phyloP scores from a whole-genome alignment of 2,113 vertebrate genomes.

The Anas platyrhynchos region DNA sequence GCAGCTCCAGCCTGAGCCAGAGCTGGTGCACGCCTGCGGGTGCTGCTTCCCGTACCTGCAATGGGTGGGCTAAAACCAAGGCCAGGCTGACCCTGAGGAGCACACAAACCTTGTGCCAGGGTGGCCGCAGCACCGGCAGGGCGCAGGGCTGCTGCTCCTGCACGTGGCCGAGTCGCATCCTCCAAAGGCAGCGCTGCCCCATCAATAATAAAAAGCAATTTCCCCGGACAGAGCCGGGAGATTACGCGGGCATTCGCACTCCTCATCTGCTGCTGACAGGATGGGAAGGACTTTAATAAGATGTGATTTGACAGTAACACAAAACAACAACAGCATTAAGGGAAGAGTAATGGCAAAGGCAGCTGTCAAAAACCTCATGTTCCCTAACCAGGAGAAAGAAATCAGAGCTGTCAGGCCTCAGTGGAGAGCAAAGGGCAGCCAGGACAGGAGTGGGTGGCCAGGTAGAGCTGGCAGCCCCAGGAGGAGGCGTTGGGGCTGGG shows the following conservation, averaged over 20 bases:
- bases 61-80: neutral
- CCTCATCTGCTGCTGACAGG: slow-evolving; percentile 22
- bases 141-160: neutral
- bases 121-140: neutral
- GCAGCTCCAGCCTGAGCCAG: neutral
- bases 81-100: neutral
- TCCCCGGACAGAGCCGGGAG: slow-evolving; percentile 3
- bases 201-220: slow-evolving; percentile 65
- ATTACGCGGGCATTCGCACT: neutral
- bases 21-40: rapidly evolving
- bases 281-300: slow-evolving; percentile 45
- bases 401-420: slow-evolving; percentile 23
- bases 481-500: neutral
- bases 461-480: neutral
- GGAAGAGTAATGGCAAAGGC: slow-evolving; percentile 52
- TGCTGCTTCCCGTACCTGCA: rapidly evolving
- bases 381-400: slow-evolving; percentile 5
- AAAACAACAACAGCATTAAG: slow-evolving; percentile 70
- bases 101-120: too few species aligned
- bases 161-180: neutral
- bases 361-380: slow-evolving; percentile 54
- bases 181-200: neutral
- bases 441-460: neutral
- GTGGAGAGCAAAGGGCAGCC: neutral
- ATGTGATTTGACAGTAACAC: slow-evolving; percentile 58